Conservation (phyloP, 2,888 invertebrate genomes). For the Oxytorus armatus region DNA sequence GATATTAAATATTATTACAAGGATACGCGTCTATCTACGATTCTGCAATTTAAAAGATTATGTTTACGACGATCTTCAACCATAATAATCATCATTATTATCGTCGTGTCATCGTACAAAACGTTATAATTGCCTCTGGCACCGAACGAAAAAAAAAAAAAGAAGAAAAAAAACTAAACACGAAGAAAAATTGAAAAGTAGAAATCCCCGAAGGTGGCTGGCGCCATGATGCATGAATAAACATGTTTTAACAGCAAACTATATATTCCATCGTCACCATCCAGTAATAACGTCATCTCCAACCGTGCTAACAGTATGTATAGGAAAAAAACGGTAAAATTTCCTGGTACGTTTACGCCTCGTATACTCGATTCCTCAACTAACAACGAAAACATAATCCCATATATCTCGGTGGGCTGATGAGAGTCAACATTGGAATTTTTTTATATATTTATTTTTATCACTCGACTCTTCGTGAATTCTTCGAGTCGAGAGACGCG, state of each 20-base stretch:
- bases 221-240: slow-evolving; percentile 33
- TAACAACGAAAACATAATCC: no score
- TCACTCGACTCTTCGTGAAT: no score
- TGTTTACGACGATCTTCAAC: slow-evolving; percentile 36
- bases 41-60: slow-evolving; percentile 15
- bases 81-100: slow-evolving; percentile 16
- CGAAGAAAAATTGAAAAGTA: slow-evolving; percentile 22
- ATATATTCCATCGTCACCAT: slow-evolving; percentile 6
- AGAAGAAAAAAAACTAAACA: slow-evolving; percentile 10
- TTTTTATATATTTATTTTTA: no score
- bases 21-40: no score
- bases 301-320: slow-evolving; percentile 8
- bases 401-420: no score
- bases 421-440: no score
- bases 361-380: slow-evolving; percentile 20
- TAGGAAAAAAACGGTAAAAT: slow-evolving; percentile 7
- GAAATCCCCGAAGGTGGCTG: slow-evolving; percentile 31
- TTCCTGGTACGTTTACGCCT: neutral
- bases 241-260: slow-evolving; percentile 38
- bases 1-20: neutral
- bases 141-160: slow-evolving; percentile 11
- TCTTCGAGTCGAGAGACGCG: no score
- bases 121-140: slow-evolving; percentile 7
- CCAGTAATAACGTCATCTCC: slow-evolving; percentile 21
- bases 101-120: slow-evolving; percentile 11